Percentiles rank a stretch among this genome's conserved stretches.
phyloP scores from a whole-genome alignment of 1,140 invertebrate species.

The Phortica variegata region DNA sequence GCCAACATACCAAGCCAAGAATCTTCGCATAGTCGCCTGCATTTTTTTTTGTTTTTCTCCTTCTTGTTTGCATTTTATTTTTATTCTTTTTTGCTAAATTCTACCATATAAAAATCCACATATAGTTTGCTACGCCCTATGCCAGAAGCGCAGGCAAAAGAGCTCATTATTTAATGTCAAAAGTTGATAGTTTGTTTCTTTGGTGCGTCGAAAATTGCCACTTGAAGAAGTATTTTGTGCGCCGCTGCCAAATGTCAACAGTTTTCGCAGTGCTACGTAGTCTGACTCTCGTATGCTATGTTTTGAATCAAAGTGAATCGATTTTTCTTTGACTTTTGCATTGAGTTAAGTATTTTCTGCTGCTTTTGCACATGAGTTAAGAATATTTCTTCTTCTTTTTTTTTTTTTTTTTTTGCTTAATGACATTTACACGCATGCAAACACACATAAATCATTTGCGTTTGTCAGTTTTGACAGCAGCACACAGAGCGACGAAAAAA shows the following conservation, averaged over 20 bases:
- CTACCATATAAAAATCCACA: too few species aligned
- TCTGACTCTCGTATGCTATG: too few species aligned
- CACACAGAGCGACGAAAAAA: slow-evolving; percentile 24
- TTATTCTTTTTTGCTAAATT: too few species aligned
- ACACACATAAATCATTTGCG: slow-evolving; percentile 54
- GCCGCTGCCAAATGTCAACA: slow-evolving; percentile 41
- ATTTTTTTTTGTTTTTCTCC: too few species aligned
- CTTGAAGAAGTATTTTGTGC: slow-evolving; percentile 19
- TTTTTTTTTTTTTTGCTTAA: slow-evolving; percentile 27
- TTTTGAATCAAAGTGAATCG: slow-evolving; percentile 27
- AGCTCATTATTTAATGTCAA: slow-evolving; percentile 55
- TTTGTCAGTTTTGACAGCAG: slow-evolving; percentile 51
- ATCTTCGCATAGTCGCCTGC: too few species aligned
- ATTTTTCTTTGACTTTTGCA: slow-evolving; percentile 9
- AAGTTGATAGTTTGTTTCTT: slow-evolving; percentile 26
- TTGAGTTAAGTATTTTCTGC: slow-evolving; percentile 5
- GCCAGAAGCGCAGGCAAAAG: too few species aligned
- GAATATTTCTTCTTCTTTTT: slow-evolving; percentile 9
- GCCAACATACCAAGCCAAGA: too few species aligned
- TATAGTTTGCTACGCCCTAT: too few species aligned
- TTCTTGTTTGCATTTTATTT: too few species aligned
- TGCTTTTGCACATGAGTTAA: background rate
- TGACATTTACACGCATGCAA: slow-evolving; percentile 54
- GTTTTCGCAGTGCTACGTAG: slow-evolving; percentile 41
- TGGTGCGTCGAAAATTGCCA: background rate